A percentile compares a stretch with the other conserved stretches of the same genome.
phyloP scores from a whole-genome alignment of 2,113 vertebrate genomes.

The Tragelaphus buxtoni region DNA sequence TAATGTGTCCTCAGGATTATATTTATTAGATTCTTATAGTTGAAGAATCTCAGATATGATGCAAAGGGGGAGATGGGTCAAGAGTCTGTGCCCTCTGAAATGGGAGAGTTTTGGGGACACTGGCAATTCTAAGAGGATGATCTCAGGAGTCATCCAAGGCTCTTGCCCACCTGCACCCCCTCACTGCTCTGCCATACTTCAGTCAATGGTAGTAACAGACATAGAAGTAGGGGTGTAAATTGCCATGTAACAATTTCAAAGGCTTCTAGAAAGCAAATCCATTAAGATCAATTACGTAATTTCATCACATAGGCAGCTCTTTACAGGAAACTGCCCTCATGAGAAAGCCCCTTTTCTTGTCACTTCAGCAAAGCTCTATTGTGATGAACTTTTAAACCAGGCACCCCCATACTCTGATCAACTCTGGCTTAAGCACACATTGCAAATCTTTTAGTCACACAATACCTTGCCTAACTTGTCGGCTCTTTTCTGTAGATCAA shows the following conservation, averaged over 20 bases:
- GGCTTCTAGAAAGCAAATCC: neutral
- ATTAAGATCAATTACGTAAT: neutral
- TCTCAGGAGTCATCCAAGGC: neutral
- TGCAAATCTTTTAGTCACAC: neutral
- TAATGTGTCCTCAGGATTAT: neutral
- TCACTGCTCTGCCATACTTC: neutral
- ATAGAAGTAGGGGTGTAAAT: neutral
- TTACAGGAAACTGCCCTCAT: neutral
- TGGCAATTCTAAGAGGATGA: neutral
- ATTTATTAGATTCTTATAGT: neutral
- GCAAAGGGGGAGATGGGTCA: no score
- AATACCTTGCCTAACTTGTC: neutral
- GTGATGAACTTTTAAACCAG: neutral
- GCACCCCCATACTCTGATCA: no score
- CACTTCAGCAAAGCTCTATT: neutral
- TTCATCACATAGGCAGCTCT: neutral
- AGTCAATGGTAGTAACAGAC: neutral
- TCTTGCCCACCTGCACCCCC: no score
- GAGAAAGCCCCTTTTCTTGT: neutral
- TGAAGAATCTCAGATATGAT: neutral
- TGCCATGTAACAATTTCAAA: neutral
- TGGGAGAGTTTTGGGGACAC: neutral
- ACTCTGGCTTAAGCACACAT: no score
- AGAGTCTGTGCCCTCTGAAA: neutral
- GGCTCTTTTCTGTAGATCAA: neutral